A percentile compares a stretch with the other conserved stretches of the same genome.
Conservation (phyloP, 2,797 vertebrate genomes). For the Oreochromis grahami region DNA sequence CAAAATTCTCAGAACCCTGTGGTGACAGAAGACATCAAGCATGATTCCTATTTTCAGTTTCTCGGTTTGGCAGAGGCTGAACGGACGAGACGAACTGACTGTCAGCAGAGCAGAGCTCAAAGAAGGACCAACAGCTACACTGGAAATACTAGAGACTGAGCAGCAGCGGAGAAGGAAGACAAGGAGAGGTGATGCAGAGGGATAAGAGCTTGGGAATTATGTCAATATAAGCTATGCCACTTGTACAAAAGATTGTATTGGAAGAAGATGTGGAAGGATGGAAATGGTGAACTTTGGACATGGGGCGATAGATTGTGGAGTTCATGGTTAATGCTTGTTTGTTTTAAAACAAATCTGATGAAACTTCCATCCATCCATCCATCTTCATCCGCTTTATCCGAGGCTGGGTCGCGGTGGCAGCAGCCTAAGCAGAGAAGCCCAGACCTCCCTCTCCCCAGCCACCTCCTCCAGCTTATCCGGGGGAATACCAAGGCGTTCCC, state of each 20-base stretch:
- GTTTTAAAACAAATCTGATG: neutral
- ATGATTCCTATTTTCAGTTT: conserved; percentile 1
- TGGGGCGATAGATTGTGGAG: neutral
- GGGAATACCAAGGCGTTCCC: too few relatives aligned
- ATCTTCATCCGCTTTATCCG: too few relatives aligned
- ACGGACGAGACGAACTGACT: neutral
- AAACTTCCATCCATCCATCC: too few relatives aligned
- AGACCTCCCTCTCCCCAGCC: too few relatives aligned
- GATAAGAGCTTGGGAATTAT: neutral
- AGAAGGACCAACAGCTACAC: neutral
- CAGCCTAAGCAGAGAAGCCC: too few relatives aligned
- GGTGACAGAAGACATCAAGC: neutral
- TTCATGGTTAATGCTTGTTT: neutral
- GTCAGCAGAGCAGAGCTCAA: neutral
- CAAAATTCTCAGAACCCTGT: neutral
- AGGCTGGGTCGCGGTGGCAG: too few relatives aligned
- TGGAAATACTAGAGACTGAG: neutral
- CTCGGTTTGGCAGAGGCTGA: neutral
- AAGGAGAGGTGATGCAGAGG: neutral
- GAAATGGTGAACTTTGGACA: neutral
- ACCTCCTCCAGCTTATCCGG: too few relatives aligned
- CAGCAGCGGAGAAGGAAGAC: neutral
- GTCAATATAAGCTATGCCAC: neutral
- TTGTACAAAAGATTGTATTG: neutral
- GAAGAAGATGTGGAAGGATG: neutral